A percentile compares a stretch with the other conserved stretches of the same genome.
Evolutionary conservation across 2,797 vertebrate genomes (phyloP).

Genomic region (Okamejei kenojei): DNA sequence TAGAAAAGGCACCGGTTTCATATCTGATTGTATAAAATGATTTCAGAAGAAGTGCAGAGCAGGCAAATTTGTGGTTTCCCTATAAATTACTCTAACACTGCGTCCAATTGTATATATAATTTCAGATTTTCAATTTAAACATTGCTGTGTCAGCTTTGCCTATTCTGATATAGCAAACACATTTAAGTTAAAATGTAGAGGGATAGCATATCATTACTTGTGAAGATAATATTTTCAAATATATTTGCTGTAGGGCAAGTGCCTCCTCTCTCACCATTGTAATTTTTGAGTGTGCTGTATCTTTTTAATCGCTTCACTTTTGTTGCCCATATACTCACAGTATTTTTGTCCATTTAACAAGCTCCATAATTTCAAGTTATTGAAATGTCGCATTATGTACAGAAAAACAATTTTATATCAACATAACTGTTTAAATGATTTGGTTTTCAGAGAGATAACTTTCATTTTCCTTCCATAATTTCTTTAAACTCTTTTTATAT

Average conservation of each 20-base stretch:
- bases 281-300: slow-evolving; percentile 67
- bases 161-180: slow-evolving; percentile 73
- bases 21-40: slow-evolving; percentile 77
- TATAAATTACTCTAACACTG: slow-evolving; percentile 80
- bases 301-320: slow-evolving; percentile 70
- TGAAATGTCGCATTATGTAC: not conserved
- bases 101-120: slow-evolving; percentile 81
- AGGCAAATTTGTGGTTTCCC: slow-evolving; percentile 75
- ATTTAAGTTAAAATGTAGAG: slow-evolving; percentile 70
- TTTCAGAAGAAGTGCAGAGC: slow-evolving; percentile 73
- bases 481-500: not conserved
- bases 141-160: slow-evolving; percentile 77
- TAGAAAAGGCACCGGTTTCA: slow-evolving; percentile 70
- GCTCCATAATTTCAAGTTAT: not conserved
- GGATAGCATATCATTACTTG: slow-evolving; percentile 76
- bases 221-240: slow-evolving; percentile 80
- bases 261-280: slow-evolving; percentile 71
- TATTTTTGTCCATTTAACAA: slow-evolving; percentile 59
- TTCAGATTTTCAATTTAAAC: slow-evolving; percentile 82
- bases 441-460: not conserved
- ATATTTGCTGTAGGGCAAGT: slow-evolving; percentile 73
- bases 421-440: not conserved
- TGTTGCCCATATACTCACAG: slow-evolving; percentile 64
- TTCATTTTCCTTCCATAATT: not conserved
- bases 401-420: slow-evolving; percentile 6